Evolutionary conservation across 2,888 invertebrate genomes (phyloP).

Genomic region (Amaurobius ferox): DNA sequence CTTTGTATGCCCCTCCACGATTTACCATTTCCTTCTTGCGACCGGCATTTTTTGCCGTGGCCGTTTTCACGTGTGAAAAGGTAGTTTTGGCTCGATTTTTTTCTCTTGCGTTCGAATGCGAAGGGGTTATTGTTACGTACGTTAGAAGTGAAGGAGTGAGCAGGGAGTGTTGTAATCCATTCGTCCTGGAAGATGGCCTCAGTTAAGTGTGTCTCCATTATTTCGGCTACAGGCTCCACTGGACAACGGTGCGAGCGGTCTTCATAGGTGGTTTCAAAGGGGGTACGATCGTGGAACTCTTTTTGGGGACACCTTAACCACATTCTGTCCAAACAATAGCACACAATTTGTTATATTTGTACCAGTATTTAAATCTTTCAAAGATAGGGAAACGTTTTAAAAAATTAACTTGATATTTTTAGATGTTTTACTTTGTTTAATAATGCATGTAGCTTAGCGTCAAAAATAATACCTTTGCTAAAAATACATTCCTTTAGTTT

Average conservation of each 20-base stretch:
- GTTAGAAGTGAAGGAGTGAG: slow-evolving; percentile 24
- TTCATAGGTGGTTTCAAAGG: not conserved
- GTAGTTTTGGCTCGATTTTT: slow-evolving; percentile 29
- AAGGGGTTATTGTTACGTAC: not conserved
- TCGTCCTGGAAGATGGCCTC: slow-evolving; percentile 63
- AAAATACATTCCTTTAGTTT: no score
- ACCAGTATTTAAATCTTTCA: no score
- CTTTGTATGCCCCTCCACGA: slow-evolving; percentile 48
- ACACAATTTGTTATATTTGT: no score
- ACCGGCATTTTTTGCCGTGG: slow-evolving; percentile 26
- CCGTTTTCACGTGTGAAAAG: slow-evolving; percentile 70
- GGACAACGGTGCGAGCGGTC: slow-evolving; percentile 50
- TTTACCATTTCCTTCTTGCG: slow-evolving; percentile 40
- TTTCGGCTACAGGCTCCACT: slow-evolving; percentile 69
- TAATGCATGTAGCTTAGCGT: no score
- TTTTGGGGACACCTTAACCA: no score
- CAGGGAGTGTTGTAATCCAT: slow-evolving; percentile 39
- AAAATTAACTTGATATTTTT: no score
- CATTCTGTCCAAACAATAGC: no score
- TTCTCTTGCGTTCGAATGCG: slow-evolving; percentile 19
- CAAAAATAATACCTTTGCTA: no score
- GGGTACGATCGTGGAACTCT: not conserved
- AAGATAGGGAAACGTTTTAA: no score
- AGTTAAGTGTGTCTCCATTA: slow-evolving; percentile 59
- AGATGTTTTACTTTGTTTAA: no score